Evolutionary conservation across 2,888 invertebrate genomes (phyloP).

Genomic region (Drosophila diplacantha): DNA sequence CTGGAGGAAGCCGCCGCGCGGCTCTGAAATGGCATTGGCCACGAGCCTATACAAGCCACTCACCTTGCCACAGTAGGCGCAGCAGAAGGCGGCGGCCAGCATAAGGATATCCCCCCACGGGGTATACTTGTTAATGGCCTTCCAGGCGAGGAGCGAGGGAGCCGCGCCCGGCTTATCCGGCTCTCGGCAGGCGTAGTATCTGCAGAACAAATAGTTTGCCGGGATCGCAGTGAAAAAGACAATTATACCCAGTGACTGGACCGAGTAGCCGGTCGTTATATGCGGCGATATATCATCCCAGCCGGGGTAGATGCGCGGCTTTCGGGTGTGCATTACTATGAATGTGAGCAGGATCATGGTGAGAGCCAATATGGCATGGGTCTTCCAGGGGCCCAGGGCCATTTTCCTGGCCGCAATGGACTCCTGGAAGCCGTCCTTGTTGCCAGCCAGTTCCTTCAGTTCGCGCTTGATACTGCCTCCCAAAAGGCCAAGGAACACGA

Average conservation of each 20-base stretch:
- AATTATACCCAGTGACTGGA: conserved; percentile 16
- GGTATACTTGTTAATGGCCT: conserved; percentile 15
- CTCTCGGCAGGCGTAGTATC: conserved; percentile 50
- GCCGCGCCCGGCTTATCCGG: conserved; percentile 16
- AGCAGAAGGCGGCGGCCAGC: conserved; percentile 33
- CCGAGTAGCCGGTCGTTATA: conserved; percentile 15
- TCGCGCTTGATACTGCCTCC: conserved; percentile 16
- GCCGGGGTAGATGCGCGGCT: conserved; percentile 6
- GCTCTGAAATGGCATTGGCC: background rate
- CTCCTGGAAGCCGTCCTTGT: background rate
- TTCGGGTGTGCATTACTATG: conserved; percentile 9
- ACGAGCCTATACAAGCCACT: conserved; percentile 19
- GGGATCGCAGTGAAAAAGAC: conserved; percentile 36
- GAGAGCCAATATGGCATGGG: background rate
- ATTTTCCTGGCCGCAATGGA: conserved; percentile 20
- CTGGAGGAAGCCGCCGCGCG: background rate
- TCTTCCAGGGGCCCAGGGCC: conserved; percentile 33
- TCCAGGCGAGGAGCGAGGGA: conserved; percentile 52
- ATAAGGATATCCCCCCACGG: conserved; percentile 54
- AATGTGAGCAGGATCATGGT: conserved; percentile 8
- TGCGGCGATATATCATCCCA: conserved; percentile 8
- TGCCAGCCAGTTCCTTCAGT: background rate
- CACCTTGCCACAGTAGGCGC: background rate
- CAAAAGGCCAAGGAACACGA: conserved; percentile 41
- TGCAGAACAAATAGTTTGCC: conserved; percentile 50